Percentiles rank a stretch among this genome's conserved stretches.
Evolutionary conservation across 1,140 invertebrate species (phyloP).

Genomic region (Rhagoletis zephyria): DNA sequence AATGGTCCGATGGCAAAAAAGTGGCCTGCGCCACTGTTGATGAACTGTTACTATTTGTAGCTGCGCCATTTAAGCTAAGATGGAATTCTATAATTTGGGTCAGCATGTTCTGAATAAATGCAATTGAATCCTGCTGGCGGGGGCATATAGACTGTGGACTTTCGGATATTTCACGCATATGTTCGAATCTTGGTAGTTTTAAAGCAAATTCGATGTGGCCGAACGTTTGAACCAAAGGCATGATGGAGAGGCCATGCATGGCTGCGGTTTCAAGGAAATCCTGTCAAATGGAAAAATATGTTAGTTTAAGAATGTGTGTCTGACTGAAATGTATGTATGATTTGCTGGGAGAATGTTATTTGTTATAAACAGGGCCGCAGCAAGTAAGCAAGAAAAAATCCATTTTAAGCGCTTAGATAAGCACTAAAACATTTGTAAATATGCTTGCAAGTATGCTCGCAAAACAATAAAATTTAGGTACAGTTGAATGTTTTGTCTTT

Average conservation of each 20-base stretch:
- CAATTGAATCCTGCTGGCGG: constrained; percentile 81
- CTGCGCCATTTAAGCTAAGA: constrained; percentile 53
- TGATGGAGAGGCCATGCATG: constrained; percentile 81
- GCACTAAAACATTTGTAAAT: too few relatives aligned
- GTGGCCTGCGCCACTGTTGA: constrained; percentile 36
- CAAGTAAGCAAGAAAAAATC: too few relatives aligned
- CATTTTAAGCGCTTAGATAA: too few relatives aligned
- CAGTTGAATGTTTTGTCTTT: too few relatives aligned
- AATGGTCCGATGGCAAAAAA: constrained; percentile 64
- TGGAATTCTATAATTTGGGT: constrained; percentile 81
- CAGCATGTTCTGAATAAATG: constrained; percentile 84
- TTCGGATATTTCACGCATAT: constrained; percentile 83
- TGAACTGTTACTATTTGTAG: constrained; percentile 53
- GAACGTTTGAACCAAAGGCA: constrained; percentile 96
- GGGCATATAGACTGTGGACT: constrained; percentile 90
- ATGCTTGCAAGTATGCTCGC: too few relatives aligned
- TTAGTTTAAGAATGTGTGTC: neutral
- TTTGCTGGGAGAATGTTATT: too few relatives aligned
- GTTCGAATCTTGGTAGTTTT: constrained; percentile 84
- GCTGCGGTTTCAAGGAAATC: constrained; percentile 74
- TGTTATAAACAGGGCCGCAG: too few relatives aligned
- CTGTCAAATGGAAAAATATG: constrained; percentile 54
- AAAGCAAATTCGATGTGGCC: constrained; percentile 94
- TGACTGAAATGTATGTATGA: too few relatives aligned
- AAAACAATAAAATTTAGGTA: too few relatives aligned